Conservation (phyloP, 1,140 invertebrate genomes). For the Cyrtorhinus lividipennis region DNA sequence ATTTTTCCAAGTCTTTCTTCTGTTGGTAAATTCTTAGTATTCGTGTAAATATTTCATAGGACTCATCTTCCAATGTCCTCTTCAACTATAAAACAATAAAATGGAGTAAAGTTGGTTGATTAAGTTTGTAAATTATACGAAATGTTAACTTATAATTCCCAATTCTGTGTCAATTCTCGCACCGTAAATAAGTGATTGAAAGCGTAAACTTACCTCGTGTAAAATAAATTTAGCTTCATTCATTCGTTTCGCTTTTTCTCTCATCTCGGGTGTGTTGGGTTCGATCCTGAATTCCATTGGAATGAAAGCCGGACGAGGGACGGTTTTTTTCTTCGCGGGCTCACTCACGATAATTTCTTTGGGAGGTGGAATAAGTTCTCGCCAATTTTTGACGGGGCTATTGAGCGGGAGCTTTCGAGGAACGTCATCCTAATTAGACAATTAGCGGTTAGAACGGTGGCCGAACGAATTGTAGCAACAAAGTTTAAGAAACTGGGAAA, state of each 20-base stretch:
- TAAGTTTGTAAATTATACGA: no score
- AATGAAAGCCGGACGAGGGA: background rate
- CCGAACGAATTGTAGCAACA: background rate
- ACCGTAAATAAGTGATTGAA: no score
- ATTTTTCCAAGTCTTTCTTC: background rate
- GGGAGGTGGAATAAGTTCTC: background rate
- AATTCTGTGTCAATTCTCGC: no score
- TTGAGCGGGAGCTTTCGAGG: background rate
- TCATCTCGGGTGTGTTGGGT: background rate
- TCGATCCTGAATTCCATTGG: background rate
- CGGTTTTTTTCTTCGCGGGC: background rate
- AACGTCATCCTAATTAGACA: background rate
- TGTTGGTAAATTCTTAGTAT: background rate
- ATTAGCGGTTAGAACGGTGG: background rate
- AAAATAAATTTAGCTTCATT: constrained; percentile 14
- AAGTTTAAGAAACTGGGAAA: no score
- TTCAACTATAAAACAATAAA: background rate
- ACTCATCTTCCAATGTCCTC: background rate
- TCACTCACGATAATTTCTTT: background rate
- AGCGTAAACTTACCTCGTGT: constrained; percentile 9
- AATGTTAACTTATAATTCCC: no score
- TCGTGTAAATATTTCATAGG: background rate
- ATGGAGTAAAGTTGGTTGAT: no score
- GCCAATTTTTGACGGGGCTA: background rate
- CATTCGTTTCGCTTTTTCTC: constrained; percentile 7